A percentile compares a stretch with the other conserved stretches of the same genome.
Evolutionary conservation across 2,888 invertebrate genomes (phyloP).

Genomic region (Polyommatus icarus): DNA sequence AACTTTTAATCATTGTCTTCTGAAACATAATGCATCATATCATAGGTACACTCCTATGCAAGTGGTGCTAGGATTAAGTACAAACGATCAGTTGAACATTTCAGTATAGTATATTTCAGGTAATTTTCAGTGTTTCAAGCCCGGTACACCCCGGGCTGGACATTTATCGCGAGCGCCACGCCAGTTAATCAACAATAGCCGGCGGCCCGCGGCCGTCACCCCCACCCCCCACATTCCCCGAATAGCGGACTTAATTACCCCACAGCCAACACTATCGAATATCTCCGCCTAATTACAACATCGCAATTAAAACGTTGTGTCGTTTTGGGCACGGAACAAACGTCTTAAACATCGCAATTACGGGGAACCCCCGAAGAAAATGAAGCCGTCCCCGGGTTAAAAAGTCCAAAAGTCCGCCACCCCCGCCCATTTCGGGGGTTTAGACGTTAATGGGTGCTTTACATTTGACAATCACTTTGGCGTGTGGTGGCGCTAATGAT

Average conservation of each 20-base stretch:
- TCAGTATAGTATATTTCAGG: not conserved
- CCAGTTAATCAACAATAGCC: slow-evolving; percentile 67
- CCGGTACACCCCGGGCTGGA: slow-evolving; percentile 38
- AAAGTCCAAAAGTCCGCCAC: slow-evolving; percentile 65
- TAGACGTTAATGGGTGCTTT: slow-evolving; percentile 21
- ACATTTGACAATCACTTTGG: slow-evolving; percentile 8
- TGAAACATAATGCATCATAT: too few relatives aligned
- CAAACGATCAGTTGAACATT: not conserved
- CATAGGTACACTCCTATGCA: too few relatives aligned
- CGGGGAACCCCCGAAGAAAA: slow-evolving; percentile 55
- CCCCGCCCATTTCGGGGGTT: slow-evolving; percentile 23
- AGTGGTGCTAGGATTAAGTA: too few relatives aligned
- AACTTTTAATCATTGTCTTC: too few relatives aligned
- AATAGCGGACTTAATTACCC: slow-evolving; percentile 28
- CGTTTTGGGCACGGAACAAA: not conserved
- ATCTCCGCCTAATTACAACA: slow-evolving; percentile 18
- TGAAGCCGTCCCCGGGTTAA: slow-evolving; percentile 76
- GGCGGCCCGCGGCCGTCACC: slow-evolving; percentile 37
- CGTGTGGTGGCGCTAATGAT: slow-evolving; percentile 3
- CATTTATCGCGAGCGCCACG: slow-evolving; percentile 38
- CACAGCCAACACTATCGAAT: slow-evolving; percentile 28
- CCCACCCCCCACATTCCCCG: slow-evolving; percentile 5
- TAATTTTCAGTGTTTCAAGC: not conserved
- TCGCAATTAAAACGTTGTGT: not conserved
- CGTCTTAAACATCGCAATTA: not conserved